phyloP scores from a whole-genome alignment of 92 coral and sea anemone species.

The Diadumene lineata region DNA sequence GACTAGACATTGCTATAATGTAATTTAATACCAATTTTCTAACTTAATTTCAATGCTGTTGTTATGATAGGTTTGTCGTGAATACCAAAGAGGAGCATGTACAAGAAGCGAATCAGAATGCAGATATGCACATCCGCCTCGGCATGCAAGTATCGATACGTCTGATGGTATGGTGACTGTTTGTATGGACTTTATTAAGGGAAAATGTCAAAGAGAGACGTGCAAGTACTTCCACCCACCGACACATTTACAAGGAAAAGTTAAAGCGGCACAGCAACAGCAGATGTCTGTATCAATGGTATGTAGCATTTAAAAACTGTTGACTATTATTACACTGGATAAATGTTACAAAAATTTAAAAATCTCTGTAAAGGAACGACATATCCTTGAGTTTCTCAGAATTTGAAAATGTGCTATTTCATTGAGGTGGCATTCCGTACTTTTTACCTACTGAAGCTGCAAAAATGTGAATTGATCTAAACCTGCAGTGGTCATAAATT shows the following conservation, averaged over 20 bases:
- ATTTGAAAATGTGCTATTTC: no score
- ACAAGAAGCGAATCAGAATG: conserved; percentile 87
- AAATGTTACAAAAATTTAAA: no score
- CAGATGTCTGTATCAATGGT: conserved; percentile 25
- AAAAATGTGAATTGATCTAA: no score
- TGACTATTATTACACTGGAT: no score
- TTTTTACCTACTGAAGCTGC: no score
- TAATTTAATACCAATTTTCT: no score
- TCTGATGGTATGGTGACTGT: conserved; percentile 93
- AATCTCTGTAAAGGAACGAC: no score
- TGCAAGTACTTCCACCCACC: conserved; percentile 99
- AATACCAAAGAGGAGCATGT: conserved; percentile 87
- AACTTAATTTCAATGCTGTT: no score
- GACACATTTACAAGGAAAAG: conserved; percentile 86
- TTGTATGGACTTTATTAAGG: conserved; percentile 98
- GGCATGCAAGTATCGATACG: conserved; percentile 77
- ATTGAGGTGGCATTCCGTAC: no score
- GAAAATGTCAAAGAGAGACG: conserved; percentile 87
- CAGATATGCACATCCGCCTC: conserved; percentile 89
- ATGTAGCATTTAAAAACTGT: not conserved
- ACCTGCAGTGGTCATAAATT: no score
- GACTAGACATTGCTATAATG: no score
- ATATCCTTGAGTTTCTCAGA: no score
- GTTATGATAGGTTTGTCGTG: conserved; percentile 87
- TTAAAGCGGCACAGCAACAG: conserved; percentile 88